A percentile compares a stretch with the other conserved stretches of the same genome.
These are phyloP conservation scores for Mormyrus lacerda DNA, from an alignment of 2,113 vertebrate genomes.

Conservation along the genomic window DNA sequence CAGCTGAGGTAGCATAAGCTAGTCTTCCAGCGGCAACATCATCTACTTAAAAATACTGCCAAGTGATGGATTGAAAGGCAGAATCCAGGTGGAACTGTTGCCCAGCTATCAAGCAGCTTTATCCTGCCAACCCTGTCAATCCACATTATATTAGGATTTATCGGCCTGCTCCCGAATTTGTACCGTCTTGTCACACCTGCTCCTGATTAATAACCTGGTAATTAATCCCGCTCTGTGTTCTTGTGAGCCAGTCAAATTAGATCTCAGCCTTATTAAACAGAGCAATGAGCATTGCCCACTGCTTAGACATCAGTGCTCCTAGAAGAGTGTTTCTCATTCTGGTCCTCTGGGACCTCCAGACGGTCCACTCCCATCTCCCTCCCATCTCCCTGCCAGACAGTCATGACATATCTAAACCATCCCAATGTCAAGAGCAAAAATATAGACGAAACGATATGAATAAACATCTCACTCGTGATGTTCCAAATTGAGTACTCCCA, in stretches of 20 bases:
- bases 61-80: background rate
- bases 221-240: background rate
- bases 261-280: background rate
- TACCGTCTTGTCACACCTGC: background rate
- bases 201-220: background rate
- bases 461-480: background rate
- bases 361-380: background rate
- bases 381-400: background rate
- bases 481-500: background rate
- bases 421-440: background rate
- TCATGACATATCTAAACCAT: background rate
- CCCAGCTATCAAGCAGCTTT: background rate
- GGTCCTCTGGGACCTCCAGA: background rate
- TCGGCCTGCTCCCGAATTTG: background rate
- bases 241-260: background rate
- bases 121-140: background rate
- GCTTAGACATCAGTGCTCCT: background rate
- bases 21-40: background rate
- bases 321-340: background rate
- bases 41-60: background rate
- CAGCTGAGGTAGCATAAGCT: background rate
- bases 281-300: background rate
- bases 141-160: background rate
- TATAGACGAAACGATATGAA: background rate
- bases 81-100: background rate